Base-by-base conservation (phyloP, 2,113 vertebrate genomes). In the Plotosus lineatus region DNA sequence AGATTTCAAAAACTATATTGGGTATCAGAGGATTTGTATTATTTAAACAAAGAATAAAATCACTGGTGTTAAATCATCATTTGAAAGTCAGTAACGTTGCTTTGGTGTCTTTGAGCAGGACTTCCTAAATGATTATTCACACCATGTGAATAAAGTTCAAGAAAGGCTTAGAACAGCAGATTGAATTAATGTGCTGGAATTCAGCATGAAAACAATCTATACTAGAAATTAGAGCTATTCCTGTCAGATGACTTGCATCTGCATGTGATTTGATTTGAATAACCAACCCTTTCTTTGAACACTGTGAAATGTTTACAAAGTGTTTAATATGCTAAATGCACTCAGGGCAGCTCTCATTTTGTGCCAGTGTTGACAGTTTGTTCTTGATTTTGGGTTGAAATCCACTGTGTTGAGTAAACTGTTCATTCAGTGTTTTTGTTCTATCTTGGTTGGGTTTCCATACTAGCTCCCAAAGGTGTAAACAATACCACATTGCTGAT, bases 171-270 rank as follows among this genome's bases (percentile, higher is more conserved):
- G 90, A 91, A 93, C 91, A 92, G 90, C 86, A 91, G 90, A 93
- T 92, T 86, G 44, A 90, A 93, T 94, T 91, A 93, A 91, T 90
- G 91, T 92, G 92, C 92, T 92, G 91, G 90, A 90, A 92, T 93
- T 93, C 89, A 89, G 89, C 93, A 93, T 90, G 91, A 93, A 94
- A 94, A 94, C 92, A 93, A 92, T 93, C 90, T 94, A 94, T 82
- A 90, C 89, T 93, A 92, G 88, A 90, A 90, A 93, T 93, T 91
- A 93, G 84, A 88, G 55, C 87, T 84, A 91, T 91, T 93, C 87
- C 88, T 89, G 92, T 94, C 93, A 93, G 91, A 93, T 93, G 92
- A 93, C 92, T 93, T 63, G 77, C 65, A 88, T 93, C 91, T 90
- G 86, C 15, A 2, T 60, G 51, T 92, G 90, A 94, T 91, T 86